Evolutionary conservation across 64 coral and sea anemone genomes (phyloP).

Genomic region (Montipora capricornis): DNA sequence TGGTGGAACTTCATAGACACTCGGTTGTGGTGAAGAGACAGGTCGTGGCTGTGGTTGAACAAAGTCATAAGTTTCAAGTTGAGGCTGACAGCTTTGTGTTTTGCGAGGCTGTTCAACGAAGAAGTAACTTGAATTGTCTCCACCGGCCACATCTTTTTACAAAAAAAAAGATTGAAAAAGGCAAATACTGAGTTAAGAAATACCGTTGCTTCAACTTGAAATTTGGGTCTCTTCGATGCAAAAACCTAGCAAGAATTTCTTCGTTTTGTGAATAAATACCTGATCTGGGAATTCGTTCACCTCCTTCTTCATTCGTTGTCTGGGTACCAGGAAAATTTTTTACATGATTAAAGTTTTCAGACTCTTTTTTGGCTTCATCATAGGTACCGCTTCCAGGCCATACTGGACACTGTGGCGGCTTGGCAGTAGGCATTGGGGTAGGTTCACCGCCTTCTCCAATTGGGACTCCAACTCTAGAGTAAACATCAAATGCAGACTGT

Average conservation of each 20-base stretch:
- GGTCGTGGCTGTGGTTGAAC: constrained; percentile 7
- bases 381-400: not conserved
- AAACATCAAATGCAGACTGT: not conserved
- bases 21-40: not conserved
- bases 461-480: not conserved
- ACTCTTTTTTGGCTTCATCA: not conserved
- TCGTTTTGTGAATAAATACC: not conserved
- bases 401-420: not conserved
- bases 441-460: not conserved
- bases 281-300: constrained; percentile 19
- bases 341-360: not conserved
- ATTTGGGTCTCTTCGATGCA: too few relatives aligned
- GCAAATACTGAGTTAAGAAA: not conserved
- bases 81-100: not conserved
- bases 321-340: not conserved
- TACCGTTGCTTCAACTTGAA: not conserved
- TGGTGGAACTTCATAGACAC: constrained; percentile 20
- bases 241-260: too few relatives aligned
- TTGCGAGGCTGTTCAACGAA: not conserved
- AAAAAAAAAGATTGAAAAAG: not conserved
- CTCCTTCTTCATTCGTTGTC: not conserved
- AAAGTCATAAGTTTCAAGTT: constrained; percentile 48
- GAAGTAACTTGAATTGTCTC: constrained; percentile 34
- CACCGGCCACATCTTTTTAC: constrained; percentile 14
- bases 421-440: not conserved